A percentile compares a stretch with the other conserved stretches of the same genome.
Evolutionary conservation across 2,888 invertebrate species (phyloP).

Genomic region (Drosophila monieri): DNA sequence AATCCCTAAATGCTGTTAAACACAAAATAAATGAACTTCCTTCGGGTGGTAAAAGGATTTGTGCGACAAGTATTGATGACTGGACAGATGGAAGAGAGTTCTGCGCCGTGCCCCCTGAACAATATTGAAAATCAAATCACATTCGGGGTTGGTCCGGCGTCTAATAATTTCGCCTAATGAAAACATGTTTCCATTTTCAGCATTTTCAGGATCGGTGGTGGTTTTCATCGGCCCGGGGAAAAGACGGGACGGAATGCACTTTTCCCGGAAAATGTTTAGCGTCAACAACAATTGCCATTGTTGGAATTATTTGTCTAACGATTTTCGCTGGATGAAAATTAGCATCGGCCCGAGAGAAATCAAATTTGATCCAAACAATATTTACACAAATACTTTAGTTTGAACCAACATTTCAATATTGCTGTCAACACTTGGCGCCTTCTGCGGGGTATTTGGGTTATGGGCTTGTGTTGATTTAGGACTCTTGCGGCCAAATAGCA

Average conservation of each 20-base stretch:
- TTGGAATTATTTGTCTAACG: constrained; percentile 57
- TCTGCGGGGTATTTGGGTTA: constrained; percentile 22
- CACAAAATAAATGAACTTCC: constrained; percentile 78
- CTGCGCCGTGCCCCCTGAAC: constrained; percentile 21
- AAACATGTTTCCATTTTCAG: constrained; percentile 43
- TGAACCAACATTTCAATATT: constrained; percentile 48
- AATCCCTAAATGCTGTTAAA: constrained; percentile 78
- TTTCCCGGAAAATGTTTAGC: constrained; percentile 42
- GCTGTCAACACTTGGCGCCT: constrained; percentile 62
- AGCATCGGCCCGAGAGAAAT: constrained; percentile 64
- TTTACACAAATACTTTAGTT: constrained; percentile 70
- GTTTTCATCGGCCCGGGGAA: constrained; percentile 15
- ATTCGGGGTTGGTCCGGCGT: constrained; percentile 38
- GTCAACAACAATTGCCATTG: constrained; percentile 64
- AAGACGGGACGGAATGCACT: neutral
- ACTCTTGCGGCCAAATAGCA: constrained; percentile 35
- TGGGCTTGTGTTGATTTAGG: constrained; percentile 61
- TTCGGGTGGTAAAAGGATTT: constrained; percentile 57
- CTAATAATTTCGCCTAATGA: constrained; percentile 52
- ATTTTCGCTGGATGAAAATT: constrained; percentile 56
- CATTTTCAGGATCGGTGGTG: constrained; percentile 52
- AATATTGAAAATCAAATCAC: constrained; percentile 52
- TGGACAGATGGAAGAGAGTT: constrained; percentile 47
- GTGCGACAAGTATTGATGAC: constrained; percentile 75
- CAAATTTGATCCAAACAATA: constrained; percentile 71